Base-by-base conservation (phyloP, 2,888 invertebrate species). In the Esperia sulphurella region DNA sequence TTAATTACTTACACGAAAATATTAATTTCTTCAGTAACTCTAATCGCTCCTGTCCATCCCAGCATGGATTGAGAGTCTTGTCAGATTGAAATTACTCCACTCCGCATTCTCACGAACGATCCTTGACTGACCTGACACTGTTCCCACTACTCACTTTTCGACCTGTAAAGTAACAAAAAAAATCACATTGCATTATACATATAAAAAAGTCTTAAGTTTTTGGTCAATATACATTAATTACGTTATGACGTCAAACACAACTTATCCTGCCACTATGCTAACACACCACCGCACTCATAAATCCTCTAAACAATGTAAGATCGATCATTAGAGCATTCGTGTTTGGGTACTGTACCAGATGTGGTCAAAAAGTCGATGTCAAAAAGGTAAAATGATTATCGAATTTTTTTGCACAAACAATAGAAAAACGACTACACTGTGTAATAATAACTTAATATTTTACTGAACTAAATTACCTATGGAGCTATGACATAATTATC, bases 1-100 rank as follows among this genome's bases (percentile, higher is more conserved):
- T 38, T 38, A 50, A 48, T 44, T 57, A 53, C 50, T 43, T 50
- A 46, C 54, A 50, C 45, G n/a, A n/a, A 21, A 41, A 41, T 14
- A 28, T 10, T 29, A 41, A n/a, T 3, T 41, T 8, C 41, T 28
- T 13, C 5, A 13, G 5, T 38, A 38, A 4, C 10, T 3, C 12
- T 39, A 39, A 39, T n/a, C 13, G 8, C 40, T 40, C 40, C 29
- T 41, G 14, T 40, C 13, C 13, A 33, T 21, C 33, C 41, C 14
- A 41, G 41, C 41, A 31, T 35, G 46, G 41, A 46, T 8, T 12
- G 41, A 41, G 21, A 41, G 30, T 14, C 35, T 14, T 14, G 14
- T 12, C 29, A 14, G 13, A 13, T 14, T 39, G 14, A 14, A 39
- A 14, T 14, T 21, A 21, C 21, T 21, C 21, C 21, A 39, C 14